Percentiles rank a stretch among this genome's conserved stretches.
Evolutionary conservation across 2,888 invertebrate species (phyloP).

Genomic region (Euplexia lucipara): DNA sequence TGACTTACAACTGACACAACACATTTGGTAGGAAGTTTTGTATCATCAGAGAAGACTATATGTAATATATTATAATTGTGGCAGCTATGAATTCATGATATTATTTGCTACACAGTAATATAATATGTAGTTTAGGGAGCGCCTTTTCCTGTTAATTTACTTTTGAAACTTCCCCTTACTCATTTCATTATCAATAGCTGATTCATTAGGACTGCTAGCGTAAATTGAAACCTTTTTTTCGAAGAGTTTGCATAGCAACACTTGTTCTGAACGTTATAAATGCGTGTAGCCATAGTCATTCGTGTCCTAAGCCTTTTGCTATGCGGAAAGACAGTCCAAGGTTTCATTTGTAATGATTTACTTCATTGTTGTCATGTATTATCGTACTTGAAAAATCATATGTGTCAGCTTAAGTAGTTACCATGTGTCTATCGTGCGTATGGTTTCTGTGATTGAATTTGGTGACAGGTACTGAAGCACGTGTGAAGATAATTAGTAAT

Average conservation of each 20-base stretch:
- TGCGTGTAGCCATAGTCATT: conserved; percentile 16
- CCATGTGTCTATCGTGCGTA: conserved; percentile 23
- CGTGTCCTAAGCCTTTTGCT: conserved; percentile 32
- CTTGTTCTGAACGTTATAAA: conserved; percentile 4
- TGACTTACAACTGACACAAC: not conserved
- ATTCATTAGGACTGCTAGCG: conserved; percentile 1
- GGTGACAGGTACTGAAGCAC: conserved; percentile 40
- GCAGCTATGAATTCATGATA: not conserved
- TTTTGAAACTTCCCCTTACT: not conserved
- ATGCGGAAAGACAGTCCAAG: conserved; percentile 54
- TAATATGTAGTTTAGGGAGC: not conserved
- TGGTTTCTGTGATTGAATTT: conserved; percentile 52
- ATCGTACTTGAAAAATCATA: conserved; percentile 33
- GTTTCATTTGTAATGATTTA: conserved; percentile 54
- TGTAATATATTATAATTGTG: too few relatives aligned
- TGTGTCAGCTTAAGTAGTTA: conserved; percentile 12
- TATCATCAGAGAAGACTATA: not conserved
- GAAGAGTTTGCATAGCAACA: conserved; percentile 18
- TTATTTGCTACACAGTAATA: not conserved
- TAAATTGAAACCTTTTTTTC: not conserved
- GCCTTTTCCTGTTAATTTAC: conserved; percentile 22
- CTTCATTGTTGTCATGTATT: conserved; percentile 45
- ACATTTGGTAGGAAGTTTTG: not conserved
- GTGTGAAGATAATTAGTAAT: conserved; percentile 44
- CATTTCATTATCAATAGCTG: not conserved